A percentile compares a stretch with the other conserved stretches of the same genome.
Evolutionary conservation across 2,797 vertebrate species (phyloP).

Genomic region (Ibycter americanus): DNA sequence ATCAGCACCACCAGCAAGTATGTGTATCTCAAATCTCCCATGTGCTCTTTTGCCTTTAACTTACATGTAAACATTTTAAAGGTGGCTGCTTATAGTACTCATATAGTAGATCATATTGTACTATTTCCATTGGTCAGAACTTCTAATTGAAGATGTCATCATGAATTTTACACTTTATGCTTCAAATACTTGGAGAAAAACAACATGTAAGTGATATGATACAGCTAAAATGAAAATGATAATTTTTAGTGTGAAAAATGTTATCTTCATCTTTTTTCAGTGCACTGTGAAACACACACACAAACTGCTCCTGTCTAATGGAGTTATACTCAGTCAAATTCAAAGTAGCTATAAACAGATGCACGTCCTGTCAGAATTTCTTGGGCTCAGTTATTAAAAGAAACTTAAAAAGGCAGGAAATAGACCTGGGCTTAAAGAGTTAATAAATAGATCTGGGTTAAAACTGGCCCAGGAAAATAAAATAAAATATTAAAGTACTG

Average conservation of each 20-base stretch:
- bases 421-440: not conserved
- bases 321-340: not conserved
- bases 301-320: not conserved
- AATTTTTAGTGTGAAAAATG: not conserved
- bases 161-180: not conserved
- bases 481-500: not conserved
- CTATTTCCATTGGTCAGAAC: not conserved
- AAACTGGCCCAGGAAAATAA: not conserved
- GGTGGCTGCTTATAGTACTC: not conserved
- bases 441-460: not conserved
- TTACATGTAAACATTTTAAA: not conserved
- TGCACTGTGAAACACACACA: not conserved
- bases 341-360: not conserved
- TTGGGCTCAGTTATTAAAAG: not conserved
- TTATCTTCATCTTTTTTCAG: not conserved
- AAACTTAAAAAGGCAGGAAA: not conserved
- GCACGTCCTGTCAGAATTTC: not conserved
- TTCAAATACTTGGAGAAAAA: not conserved
- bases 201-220: not conserved
- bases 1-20: not conserved
- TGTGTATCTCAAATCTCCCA: not conserved
- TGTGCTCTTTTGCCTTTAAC: not conserved
- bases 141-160: not conserved
- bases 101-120: not conserved
- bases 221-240: not conserved